A percentile compares a stretch with the other conserved stretches of the same genome.
Conservation (phyloP, 1,140 invertebrate genomes). For the Rhagoletis zephyria region DNA sequence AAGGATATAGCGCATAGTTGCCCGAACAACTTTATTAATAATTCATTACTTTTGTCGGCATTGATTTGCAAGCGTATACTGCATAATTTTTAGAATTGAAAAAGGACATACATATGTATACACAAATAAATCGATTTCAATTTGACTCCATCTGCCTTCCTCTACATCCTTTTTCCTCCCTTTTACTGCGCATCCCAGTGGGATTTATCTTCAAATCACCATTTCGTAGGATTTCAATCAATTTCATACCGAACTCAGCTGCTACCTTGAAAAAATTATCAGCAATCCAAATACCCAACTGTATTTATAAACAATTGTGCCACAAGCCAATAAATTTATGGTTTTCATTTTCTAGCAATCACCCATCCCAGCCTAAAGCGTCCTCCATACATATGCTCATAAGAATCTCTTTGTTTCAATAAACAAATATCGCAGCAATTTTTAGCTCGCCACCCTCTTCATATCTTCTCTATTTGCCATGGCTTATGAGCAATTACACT, state of each 20-base stretch:
- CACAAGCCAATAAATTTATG: conserved; percentile 32
- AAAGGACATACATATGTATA: background rate
- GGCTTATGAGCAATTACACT: conserved; percentile 10
- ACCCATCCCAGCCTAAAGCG: background rate
- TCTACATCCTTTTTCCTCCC: background rate
- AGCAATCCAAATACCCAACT: background rate
- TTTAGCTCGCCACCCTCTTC: background rate
- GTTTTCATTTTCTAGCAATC: background rate
- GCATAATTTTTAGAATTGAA: background rate
- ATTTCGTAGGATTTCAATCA: background rate
- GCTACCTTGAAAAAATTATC: conserved; percentile 18
- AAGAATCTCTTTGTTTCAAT: background rate
- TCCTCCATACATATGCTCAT: background rate
- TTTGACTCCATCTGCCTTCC: background rate
- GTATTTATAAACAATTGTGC: background rate
- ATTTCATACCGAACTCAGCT: conserved; percentile 3
- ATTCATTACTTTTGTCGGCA: conserved; percentile 45
- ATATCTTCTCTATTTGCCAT: conserved; percentile 7
- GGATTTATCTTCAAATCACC: background rate
- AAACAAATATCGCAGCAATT: background rate
- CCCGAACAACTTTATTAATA: conserved; percentile 7
- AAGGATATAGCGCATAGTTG: conserved; percentile 11
- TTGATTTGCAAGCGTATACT: conserved; percentile 11
- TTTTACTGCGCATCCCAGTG: conserved; percentile 1
- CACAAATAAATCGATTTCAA: conserved; percentile 2